Conservation (phyloP, 64 coral and sea anemone species). For the Montipora foliosa region DNA sequence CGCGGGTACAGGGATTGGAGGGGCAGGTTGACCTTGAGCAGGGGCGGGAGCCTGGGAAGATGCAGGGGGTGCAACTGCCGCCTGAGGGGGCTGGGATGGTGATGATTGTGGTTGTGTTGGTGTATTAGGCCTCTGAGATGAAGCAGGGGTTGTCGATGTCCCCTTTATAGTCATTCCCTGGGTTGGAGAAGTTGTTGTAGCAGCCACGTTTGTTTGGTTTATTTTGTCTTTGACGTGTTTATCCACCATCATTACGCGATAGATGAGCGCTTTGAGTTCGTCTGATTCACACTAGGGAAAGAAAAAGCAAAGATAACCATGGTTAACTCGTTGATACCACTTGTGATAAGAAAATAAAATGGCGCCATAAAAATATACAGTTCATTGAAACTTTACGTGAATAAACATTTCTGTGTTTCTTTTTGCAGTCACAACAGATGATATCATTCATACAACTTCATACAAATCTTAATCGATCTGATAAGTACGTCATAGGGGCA, state of each 20-base stretch:
- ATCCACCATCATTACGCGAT: not conserved
- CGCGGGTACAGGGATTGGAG: not conserved
- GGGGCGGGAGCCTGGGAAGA: not conserved
- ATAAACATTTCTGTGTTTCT: no score
- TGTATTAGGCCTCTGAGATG: not conserved
- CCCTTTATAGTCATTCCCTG: not conserved
- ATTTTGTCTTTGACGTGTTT: conserved; percentile 29
- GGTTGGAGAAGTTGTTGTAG: not conserved
- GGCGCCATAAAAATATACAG: no score
- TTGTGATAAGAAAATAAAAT: no score
- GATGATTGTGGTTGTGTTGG: no score
- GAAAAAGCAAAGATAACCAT: not conserved
- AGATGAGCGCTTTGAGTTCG: conserved; percentile 13
- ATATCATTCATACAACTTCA: no score
- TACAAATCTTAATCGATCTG: no score
- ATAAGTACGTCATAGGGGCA: no score
- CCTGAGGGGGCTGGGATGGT: not conserved
- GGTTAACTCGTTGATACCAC: no score
- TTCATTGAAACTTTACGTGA: no score
- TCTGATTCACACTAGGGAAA: conserved; percentile 33
- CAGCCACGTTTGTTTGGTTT: not conserved
- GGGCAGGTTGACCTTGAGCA: not conserved
- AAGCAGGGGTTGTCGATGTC: not conserved
- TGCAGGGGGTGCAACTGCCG: not conserved
- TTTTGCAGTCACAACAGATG: no score